Evolutionary conservation across 2,797 vertebrate genomes (phyloP), one percentile per base, ranked within the genome.

Genomic region (Poliocrania exsul): DNA sequence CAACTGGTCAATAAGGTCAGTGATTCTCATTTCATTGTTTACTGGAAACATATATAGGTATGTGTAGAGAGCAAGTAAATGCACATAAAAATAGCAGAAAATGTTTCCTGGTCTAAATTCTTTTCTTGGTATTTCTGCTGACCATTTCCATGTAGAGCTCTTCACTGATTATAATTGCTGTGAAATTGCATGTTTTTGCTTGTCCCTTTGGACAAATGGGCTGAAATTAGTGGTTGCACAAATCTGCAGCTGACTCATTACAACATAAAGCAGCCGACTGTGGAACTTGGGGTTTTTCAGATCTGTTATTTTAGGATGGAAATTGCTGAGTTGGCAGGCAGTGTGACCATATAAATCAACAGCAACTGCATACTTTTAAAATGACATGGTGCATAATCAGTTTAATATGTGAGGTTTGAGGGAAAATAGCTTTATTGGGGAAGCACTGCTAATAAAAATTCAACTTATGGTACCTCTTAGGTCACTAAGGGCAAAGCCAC

Each of bases 171-270:
- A 80, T 93, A 96, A 97, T 91, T 96, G 91, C 88, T 95, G 87
- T 92, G 90, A 96, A 95, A 96, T 93, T 91, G 93, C 95, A 95
- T 96, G 96, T 80, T 97, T 97, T 88, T 58, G 73, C 94, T 92
- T 81, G 92, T 95, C 91, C 78, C 88, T 92, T 91, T 86, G 94
- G 97, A 95, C 94, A 96, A 97, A 81, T 64, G 66, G 94, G 87
- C 70, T 95, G 90, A 97, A 97, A 97, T 96, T 86, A 95, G 89
- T 88, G 87, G 92, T 92, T 96, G 78, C 79, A 89, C 44, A 94
- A 80, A 77, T 92, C 81, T 87, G 91, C 95, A 93, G 95, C 95
- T 97, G 96, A 97, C 89, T 97, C 90, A 97, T 94, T 96, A 95
- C 69, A 92, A 94, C 62, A 91, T 50, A 49, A 81, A 86, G 77